Conservation (phyloP, 2,113 vertebrate species). For the Notechis scutatus region DNA sequence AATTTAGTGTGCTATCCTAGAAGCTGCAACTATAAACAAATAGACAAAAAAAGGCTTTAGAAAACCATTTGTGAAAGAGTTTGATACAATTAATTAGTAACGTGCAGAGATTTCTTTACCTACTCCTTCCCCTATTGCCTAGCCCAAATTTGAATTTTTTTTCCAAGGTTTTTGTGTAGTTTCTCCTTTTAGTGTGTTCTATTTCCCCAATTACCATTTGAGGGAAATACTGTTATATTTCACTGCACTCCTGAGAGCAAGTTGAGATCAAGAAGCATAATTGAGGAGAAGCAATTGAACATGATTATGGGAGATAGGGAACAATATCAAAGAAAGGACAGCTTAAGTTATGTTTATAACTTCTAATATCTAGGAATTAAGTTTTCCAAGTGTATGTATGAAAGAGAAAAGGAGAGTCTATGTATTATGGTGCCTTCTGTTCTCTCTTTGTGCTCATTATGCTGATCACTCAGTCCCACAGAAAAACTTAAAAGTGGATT, state of each 20-base stretch:
- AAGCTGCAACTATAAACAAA: constrained; percentile 61
- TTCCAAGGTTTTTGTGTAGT: not conserved
- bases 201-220: constrained; percentile 58
- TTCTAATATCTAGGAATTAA: constrained; percentile 45
- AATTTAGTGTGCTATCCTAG: constrained; percentile 62
- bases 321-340: constrained; percentile 25
- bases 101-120: constrained; percentile 54
- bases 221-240: constrained; percentile 49
- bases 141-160: constrained; percentile 48
- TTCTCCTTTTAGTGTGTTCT: constrained; percentile 57
- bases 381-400: constrained; percentile 8
- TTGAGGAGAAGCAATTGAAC: constrained; percentile 27
- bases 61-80: constrained; percentile 24
- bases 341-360: constrained; percentile 23
- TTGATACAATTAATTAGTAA: constrained; percentile 56
- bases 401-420: not conserved
- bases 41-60: constrained; percentile 46
- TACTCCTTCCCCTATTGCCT: constrained; percentile 51
- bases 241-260: constrained; percentile 42
- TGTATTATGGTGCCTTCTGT: not conserved
- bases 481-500: not conserved
- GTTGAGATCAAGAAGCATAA: constrained; percentile 31
- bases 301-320: constrained; percentile 41
- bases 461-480: not conserved
- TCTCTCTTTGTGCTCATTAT: not conserved